Evolutionary conservation across 2,113 vertebrate species (phyloP).

Genomic region (Erythrolamprus reginae): DNA sequence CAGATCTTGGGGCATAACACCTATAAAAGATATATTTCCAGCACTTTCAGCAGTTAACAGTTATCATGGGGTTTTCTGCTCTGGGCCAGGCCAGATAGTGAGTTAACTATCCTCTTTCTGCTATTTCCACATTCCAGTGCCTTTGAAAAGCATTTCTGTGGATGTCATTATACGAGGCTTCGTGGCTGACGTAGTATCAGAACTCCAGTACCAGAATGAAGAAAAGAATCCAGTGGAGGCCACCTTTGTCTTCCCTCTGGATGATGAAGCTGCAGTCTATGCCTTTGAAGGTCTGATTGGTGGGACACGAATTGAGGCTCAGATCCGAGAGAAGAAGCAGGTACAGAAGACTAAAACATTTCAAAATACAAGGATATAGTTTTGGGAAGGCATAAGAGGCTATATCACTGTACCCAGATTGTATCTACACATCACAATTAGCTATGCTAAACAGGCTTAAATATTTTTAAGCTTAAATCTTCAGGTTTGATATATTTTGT

Average conservation of each 20-base stretch:
- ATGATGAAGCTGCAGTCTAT: slow-evolving; percentile 76
- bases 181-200: slow-evolving; percentile 75
- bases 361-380: background rate
- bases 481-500: background rate
- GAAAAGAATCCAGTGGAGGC: slow-evolving; percentile 72
- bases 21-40: background rate
- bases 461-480: background rate
- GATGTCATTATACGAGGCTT: slow-evolving; percentile 71
- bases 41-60: background rate
- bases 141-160: slow-evolving; percentile 75
- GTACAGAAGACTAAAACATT: slow-evolving; percentile 43
- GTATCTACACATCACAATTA: background rate
- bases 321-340: slow-evolving; percentile 73
- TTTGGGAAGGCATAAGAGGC: background rate
- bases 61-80: background rate
- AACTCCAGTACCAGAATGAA: slow-evolving; percentile 76
- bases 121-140: slow-evolving; percentile 59
- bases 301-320: slow-evolving; percentile 69
- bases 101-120: background rate
- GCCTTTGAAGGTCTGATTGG: slow-evolving; percentile 74
- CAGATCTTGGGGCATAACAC: background rate
- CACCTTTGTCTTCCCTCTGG: slow-evolving; percentile 80
- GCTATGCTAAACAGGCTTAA: background rate
- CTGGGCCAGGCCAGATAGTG: background rate
- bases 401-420: background rate